Percentiles rank a stretch among this genome's conserved stretches.
These are phyloP conservation scores for Galaxea fascicularis DNA, from an alignment of 92 coral and sea anemone species.

Conservation along the genomic window DNA sequence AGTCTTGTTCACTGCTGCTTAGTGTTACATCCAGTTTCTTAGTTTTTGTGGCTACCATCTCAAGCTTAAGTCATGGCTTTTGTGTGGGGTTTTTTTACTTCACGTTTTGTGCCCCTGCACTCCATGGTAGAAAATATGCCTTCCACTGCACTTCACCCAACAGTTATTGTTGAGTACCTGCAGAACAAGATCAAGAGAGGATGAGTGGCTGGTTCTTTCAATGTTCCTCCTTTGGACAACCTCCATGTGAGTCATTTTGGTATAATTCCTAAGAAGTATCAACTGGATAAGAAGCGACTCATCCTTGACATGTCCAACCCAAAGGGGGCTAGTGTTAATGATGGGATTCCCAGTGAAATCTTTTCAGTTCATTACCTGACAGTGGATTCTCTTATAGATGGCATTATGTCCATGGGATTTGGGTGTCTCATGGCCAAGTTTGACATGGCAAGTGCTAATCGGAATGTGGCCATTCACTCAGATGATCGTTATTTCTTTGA, in stretches of 20 bases:
- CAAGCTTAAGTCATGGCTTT: neutral
- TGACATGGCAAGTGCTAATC: neutral
- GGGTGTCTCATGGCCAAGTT: neutral
- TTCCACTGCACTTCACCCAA: neutral
- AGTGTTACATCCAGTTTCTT: too few species aligned
- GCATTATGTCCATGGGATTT: neutral
- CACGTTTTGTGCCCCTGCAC: neutral
- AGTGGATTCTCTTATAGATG: neutral
- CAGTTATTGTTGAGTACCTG: neutral
- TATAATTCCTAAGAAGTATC: neutral
- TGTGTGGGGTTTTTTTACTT: neutral
- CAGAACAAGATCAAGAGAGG: neutral
- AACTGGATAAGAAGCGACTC: neutral
- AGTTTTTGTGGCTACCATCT: too few species aligned
- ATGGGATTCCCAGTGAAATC: neutral
- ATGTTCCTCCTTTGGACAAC: neutral
- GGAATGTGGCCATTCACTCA: neutral
- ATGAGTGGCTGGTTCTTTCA: neutral
- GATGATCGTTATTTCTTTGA: neutral
- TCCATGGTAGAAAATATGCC: neutral
- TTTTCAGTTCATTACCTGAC: neutral
- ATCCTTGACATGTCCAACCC: neutral
- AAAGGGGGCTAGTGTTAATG: neutral
- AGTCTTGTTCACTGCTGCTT: too few species aligned
- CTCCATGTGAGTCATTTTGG: neutral